Conservation (phyloP, 2,797 vertebrate genomes). For the Gila robusta region DNA sequence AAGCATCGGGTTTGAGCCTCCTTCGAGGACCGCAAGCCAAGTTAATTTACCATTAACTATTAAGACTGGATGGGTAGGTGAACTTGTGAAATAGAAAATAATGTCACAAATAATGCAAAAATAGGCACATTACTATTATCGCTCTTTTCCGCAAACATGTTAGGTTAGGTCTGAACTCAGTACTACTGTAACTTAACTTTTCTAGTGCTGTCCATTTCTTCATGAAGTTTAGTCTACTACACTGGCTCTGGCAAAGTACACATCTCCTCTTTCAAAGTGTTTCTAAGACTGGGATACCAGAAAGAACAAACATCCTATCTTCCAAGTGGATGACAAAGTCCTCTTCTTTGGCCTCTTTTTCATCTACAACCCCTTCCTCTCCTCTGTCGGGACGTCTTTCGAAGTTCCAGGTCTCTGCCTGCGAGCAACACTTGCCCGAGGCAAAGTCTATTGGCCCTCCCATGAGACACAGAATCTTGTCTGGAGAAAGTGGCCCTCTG, state of each 20-base stretch:
- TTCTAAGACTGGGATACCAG: slow-evolving; percentile 18
- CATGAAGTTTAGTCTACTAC: neutral
- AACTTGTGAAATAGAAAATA: neutral
- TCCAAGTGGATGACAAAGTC: slow-evolving; percentile 7
- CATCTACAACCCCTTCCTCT: slow-evolving; percentile 6
- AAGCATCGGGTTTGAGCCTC: too few species aligned
- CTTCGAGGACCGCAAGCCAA: too few species aligned
- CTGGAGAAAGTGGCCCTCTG: slow-evolving; percentile 55
- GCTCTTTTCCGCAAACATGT: neutral
- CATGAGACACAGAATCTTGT: slow-evolving; percentile 50
- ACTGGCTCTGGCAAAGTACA: neutral
- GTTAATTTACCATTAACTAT: neutral
- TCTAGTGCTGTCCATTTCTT: neutral
- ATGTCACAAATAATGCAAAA: neutral
- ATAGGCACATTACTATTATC: neutral
- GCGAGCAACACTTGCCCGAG: slow-evolving; percentile 56
- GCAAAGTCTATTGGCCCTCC: slow-evolving; percentile 57
- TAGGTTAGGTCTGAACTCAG: neutral
- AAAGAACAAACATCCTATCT: slow-evolving; percentile 24
- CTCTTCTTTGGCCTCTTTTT: slow-evolving; percentile 24
- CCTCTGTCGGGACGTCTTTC: slow-evolving; percentile 34
- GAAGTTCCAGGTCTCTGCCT: slow-evolving; percentile 44
- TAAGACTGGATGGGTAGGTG: neutral
- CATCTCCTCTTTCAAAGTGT: neutral
- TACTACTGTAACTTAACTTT: neutral